phyloP scores from a whole-genome alignment of 2,113 vertebrate species.

The Xenopus borealis region DNA sequence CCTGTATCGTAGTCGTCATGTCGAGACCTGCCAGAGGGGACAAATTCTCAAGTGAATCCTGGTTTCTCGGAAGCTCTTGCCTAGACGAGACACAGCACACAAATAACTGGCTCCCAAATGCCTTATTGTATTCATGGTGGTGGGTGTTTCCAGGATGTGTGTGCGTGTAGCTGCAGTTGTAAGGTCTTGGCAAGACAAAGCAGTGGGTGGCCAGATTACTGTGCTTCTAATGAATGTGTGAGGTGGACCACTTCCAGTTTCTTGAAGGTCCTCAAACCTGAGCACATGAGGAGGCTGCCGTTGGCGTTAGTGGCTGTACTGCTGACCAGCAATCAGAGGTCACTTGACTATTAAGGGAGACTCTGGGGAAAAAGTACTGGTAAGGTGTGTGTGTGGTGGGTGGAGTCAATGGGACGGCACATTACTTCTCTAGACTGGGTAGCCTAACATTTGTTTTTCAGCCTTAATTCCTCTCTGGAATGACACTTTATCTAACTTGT shows the following conservation, averaged over 20 bases:
- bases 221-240: slow-evolving; percentile 87
- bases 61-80: slow-evolving; percentile 98
- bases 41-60: slow-evolving; percentile 92
- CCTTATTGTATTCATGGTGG: slow-evolving; percentile 53
- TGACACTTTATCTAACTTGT: slow-evolving; percentile 83
- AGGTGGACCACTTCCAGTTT: slow-evolving; percentile 82
- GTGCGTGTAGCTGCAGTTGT: slow-evolving; percentile 83
- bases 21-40: slow-evolving; percentile 99
- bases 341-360: slow-evolving; percentile 97
- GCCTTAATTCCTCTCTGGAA: slow-evolving; percentile 69
- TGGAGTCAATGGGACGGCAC: slow-evolving; percentile 73
- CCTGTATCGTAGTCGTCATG: slow-evolving; percentile 97
- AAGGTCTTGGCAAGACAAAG: slow-evolving; percentile 98
- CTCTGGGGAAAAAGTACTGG: slow-evolving; percentile 89
- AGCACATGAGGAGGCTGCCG: slow-evolving; percentile 93
- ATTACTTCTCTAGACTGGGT: slow-evolving; percentile 67
- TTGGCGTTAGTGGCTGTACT: slow-evolving; percentile 95
- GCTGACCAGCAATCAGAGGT: slow-evolving; percentile 99
- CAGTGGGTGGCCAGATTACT: slow-evolving; percentile 91
- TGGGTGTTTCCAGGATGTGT: slow-evolving; percentile 73
- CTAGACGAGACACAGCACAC: slow-evolving; percentile 89
- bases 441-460: slow-evolving; percentile 82
- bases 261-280: slow-evolving; percentile 85
- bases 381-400: slow-evolving; percentile 73
- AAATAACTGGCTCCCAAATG: slow-evolving; percentile 37